Conservation (phyloP, 2,888 invertebrate species). For the Eutolmus rufibarbis region DNA sequence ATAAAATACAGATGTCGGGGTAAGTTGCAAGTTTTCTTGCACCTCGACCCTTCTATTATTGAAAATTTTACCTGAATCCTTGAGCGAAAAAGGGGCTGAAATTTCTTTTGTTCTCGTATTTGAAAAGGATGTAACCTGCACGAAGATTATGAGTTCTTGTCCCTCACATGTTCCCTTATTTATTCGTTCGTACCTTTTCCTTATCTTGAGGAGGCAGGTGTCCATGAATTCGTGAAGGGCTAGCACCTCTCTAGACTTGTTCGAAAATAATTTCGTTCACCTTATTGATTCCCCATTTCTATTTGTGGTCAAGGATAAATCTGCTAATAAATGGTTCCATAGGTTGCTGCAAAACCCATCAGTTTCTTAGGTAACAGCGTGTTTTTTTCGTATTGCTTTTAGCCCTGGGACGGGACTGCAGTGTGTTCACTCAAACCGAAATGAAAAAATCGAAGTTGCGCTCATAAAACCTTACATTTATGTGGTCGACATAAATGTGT, state of each 20-base stretch:
- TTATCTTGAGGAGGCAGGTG: constrained; percentile 1
- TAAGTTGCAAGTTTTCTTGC: not conserved
- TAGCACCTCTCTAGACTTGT: not conserved
- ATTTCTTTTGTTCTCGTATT: not conserved
- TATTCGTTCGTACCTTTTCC: not conserved
- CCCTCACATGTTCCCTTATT: not conserved
- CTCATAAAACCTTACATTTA: not conserved
- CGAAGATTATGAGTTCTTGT: not conserved
- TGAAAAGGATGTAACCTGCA: not conserved
- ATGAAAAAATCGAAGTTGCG: not conserved
- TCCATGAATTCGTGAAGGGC: not conserved
- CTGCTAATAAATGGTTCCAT: not conserved
- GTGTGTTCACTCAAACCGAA: not conserved
- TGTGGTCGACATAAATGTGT: not conserved
- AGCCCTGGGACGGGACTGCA: not conserved
- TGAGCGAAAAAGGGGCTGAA: not conserved
- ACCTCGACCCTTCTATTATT: not conserved
- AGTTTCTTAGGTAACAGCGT: not conserved
- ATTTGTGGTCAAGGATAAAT: not conserved
- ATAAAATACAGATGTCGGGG: not conserved
- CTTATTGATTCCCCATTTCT: constrained; percentile 3
- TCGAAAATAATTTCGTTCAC: not conserved
- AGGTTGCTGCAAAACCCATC: not conserved
- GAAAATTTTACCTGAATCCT: not conserved
- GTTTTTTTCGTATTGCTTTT: not conserved